Percentiles rank a stretch among this genome's conserved stretches.
Evolutionary conservation across 2,888 invertebrate genomes (phyloP).

Genomic region (Anagyrus pseudococci): DNA sequence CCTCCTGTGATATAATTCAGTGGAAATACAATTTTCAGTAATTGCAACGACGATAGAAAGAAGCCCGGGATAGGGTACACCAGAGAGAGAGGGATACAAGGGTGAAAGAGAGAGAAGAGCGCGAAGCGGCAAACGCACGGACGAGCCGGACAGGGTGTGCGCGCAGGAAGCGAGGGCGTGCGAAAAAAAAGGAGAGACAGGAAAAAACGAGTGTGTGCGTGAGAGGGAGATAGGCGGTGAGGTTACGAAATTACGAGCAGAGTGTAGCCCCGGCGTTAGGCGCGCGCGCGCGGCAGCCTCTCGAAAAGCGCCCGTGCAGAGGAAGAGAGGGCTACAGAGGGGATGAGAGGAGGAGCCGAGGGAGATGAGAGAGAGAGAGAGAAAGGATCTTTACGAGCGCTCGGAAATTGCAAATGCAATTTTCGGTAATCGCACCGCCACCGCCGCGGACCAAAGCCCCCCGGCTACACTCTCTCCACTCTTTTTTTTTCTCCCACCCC

Average conservation of each 20-base stretch:
- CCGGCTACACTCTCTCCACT: neutral
- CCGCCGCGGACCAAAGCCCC: slow-evolving; percentile 9
- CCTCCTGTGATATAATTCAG: slow-evolving; percentile 45
- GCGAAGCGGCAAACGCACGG: too few relatives aligned
- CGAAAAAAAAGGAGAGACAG: slow-evolving; percentile 30
- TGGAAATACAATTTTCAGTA: slow-evolving; percentile 55
- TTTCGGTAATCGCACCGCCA: slow-evolving; percentile 40
- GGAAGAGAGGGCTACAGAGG: slow-evolving; percentile 18
- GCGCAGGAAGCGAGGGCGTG: slow-evolving; percentile 26
- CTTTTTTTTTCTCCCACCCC: too few relatives aligned
- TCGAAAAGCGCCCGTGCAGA: too few relatives aligned
- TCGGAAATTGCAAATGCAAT: slow-evolving; percentile 45
- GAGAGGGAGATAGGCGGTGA: too few relatives aligned
- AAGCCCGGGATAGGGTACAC: too few relatives aligned
- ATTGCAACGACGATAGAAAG: slow-evolving; percentile 47
- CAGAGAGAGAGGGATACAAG: slow-evolving; percentile 36
- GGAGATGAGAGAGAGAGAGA: slow-evolving; percentile 24
- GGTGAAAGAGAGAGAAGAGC: slow-evolving; percentile 26
- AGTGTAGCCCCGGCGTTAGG: neutral
- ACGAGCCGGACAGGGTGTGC: slow-evolving; percentile 13
- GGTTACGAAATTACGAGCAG: neutral
- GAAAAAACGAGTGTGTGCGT: slow-evolving; percentile 13
- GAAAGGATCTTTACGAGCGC: slow-evolving; percentile 47
- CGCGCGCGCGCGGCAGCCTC: neutral
- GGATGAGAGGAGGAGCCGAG: too few relatives aligned